Evolutionary conservation across 2,113 vertebrate species (phyloP).

Genomic region (Lepidothrix coronata): DNA sequence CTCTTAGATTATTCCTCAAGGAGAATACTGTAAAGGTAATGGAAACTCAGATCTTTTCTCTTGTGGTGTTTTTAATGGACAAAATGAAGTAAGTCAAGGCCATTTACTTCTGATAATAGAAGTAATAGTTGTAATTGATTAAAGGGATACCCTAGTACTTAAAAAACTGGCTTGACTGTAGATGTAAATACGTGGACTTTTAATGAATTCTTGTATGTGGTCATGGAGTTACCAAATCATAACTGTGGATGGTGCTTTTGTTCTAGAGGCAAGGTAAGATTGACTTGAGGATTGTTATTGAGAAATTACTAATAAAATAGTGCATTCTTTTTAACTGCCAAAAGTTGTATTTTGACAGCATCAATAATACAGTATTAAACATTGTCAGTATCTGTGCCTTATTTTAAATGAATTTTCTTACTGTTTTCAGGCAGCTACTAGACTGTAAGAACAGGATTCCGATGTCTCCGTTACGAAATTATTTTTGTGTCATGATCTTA

Average conservation of each 20-base stretch:
- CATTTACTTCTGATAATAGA: background rate
- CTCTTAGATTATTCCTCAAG: background rate
- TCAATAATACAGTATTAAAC: slow-evolving; percentile 34
- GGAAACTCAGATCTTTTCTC: background rate
- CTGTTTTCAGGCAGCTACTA: slow-evolving; percentile 1
- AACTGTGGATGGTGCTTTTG: background rate
- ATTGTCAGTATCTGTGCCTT: slow-evolving; percentile 28
- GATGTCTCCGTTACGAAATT: background rate
- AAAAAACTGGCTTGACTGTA: background rate
- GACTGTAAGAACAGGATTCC: background rate
- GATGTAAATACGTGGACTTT: background rate
- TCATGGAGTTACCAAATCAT: background rate
- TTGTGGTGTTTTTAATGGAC: background rate
- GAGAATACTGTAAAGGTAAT: background rate
- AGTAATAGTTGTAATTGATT: background rate
- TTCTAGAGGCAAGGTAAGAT: background rate
- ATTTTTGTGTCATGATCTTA: background rate
- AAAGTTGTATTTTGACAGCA: slow-evolving; percentile 20
- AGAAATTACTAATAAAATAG: background rate
- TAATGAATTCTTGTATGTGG: background rate
- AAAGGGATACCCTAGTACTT: background rate
- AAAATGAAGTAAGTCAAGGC: background rate
- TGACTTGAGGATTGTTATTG: background rate
- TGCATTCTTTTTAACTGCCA: slow-evolving; percentile 10
- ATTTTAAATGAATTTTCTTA: background rate